Evolutionary conservation across 2,888 invertebrate genomes (phyloP), one percentile per base, ranked within the genome.

Genomic region (Ferdinandea cuprea): DNA sequence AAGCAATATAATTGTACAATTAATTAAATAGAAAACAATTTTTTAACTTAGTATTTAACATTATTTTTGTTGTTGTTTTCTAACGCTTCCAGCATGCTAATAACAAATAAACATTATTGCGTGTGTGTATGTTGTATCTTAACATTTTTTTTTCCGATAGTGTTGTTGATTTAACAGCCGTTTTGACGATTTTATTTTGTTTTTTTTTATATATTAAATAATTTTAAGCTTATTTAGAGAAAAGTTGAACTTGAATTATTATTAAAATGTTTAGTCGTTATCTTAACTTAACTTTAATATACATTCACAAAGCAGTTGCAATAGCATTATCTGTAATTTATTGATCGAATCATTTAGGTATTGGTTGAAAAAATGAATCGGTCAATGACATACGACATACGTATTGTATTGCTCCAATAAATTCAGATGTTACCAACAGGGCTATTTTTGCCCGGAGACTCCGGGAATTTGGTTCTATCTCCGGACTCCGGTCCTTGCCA

Each of bases 141-240:
- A 91, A 96, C 95, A 86, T 96, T 95, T 1, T 96, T 95, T 56
- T 89, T 28, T 90, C 87, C 86, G 89, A 91, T 59, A 92, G 88
- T 15, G 40, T 87, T 90, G 89, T 88, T 91, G 65, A 88, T 89
- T 89, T 89, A 89, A 89, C 89, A 89, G 89, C 89, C 89, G 88
- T 89, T 89, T 89, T 89, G 89, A 89, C 89, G 89, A 89, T 81
- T 76, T 35, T 54, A 48, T 65, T 58, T 65, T 54, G 15, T 28
- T 42, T 73, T 76, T 61, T 61, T 48, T 37, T 71, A 76, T 66
- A 40, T 77, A 61, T 59, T 81, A 58, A 46, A 66, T 30, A n/a
- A n/a, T n/a, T n/a, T n/a, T n/a, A n/a, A n/a, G n/a, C n/a, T 80
- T 61, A 58, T 58, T 37, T 56, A n/a, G 56, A 17, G 9, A 19